Base-by-base conservation (phyloP, 2,113 vertebrate species). In the Syngnathus typhle region DNA sequence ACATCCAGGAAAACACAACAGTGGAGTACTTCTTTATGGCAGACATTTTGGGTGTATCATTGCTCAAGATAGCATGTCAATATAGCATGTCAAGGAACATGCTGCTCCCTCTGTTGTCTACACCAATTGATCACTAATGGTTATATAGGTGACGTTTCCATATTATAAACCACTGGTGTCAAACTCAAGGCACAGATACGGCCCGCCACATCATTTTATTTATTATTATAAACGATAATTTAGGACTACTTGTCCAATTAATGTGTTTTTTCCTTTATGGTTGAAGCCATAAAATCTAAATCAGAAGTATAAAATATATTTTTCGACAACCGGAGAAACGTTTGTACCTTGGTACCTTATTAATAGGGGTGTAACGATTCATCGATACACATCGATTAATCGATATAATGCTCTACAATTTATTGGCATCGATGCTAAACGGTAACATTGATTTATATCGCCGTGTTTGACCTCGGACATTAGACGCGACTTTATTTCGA, bases 11-110 rank as follows among this genome's bases (percentile, higher is more conserved):
- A 75, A 73, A 61, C 38, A 67, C 36, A 64, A 9, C 46, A 64
- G 60, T 75, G 71, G 63, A 71, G 61, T 68, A 63, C 10, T 32
- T 59, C 64, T 66, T 13, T 41, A 11, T 27, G 7, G 23, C 41
- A 64, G 58, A 58, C 2, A 62, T 64, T 27, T 19, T 7, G 11
- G 11, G 67, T 64, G 38, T 0, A 0, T 65, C 63, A 37, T 71
- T 58, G 16, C 59, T 60, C 37, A 60, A 55, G 54, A 12, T 32
- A 32, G 27, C 27, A 32, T 32, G 3, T 32, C 27, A 32, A 32
- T 32, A 32, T 32, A 32, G 27, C 27, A 32, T 32, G 3, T 32
- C 27, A 32, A 32, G 21, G 37, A 58, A 15, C 43, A 6, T 47
- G 10, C 39, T 47, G 54, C 67, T 47, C 11, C 32, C 37, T 52